A percentile compares a stretch with the other conserved stretches of the same genome.
These are phyloP conservation scores for Stercorarius parasiticus DNA, from an alignment of 2,113 vertebrate species.

Conservation along the genomic window DNA sequence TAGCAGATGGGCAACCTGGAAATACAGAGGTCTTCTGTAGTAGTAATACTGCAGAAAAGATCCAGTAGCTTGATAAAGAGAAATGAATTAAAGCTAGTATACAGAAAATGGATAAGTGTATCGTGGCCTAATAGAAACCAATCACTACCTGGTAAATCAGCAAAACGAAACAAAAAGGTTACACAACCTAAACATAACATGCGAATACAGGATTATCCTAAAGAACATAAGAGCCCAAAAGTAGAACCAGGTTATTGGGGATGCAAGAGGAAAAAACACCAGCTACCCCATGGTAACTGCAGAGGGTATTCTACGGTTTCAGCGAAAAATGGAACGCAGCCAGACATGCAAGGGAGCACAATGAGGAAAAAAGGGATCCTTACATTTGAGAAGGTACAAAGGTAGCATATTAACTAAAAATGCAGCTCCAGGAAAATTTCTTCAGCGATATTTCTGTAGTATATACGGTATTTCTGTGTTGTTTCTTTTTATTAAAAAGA, in stretches of 20 bases:
- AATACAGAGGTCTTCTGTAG: background rate
- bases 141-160: background rate
- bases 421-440: background rate
- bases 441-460: background rate
- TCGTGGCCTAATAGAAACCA: background rate
- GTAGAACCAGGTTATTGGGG: background rate
- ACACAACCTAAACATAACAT: background rate
- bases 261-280: background rate
- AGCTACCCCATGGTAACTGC: background rate
- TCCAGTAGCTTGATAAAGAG: background rate
- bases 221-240: background rate
- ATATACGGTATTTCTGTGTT: background rate
- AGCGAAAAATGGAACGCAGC: background rate
- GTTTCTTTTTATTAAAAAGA: background rate
- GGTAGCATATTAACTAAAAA: background rate
- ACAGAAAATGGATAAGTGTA: background rate
- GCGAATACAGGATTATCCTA: background rate
- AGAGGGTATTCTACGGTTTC: background rate
- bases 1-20: background rate
- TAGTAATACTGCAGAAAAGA: background rate
- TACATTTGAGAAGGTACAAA: background rate
- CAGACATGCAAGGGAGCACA: background rate
- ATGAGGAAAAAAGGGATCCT: background rate
- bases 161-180: background rate
- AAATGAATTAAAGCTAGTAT: background rate